These are phyloP conservation scores for Scomber colias DNA, from an alignment of 2,113 vertebrate genomes.

Conservation along the genomic window DNA sequence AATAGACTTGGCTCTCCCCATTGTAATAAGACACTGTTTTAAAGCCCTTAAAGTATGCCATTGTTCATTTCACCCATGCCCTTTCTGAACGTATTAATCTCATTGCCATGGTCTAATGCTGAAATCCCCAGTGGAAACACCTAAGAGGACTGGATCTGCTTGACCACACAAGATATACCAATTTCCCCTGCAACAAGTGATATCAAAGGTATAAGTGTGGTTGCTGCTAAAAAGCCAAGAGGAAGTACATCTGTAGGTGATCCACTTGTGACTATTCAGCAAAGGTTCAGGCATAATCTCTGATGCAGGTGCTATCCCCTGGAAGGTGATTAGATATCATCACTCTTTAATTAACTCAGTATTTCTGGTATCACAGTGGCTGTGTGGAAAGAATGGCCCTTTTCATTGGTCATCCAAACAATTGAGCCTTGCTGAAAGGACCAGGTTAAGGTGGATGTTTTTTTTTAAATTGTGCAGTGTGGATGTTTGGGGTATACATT, in stretches of 20 bases:
- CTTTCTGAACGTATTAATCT: constrained; percentile 78
- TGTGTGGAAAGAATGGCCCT: constrained; percentile 75
- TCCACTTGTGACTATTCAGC: constrained; percentile 46
- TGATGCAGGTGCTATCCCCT: constrained; percentile 72
- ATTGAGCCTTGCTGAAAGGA: constrained; percentile 71
- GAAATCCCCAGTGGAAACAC: constrained; percentile 77
- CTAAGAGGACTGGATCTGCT: constrained; percentile 63
- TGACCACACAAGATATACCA: constrained; percentile 73
- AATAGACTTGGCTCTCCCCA: constrained; percentile 53
- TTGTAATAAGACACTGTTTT: constrained; percentile 79
- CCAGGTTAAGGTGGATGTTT: constrained; percentile 62
- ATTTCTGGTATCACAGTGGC: constrained; percentile 69
- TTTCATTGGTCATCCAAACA: constrained; percentile 71
- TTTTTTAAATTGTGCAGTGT: constrained; percentile 34
- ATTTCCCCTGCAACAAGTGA: constrained; percentile 45
- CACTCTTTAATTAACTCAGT: constrained; percentile 82
- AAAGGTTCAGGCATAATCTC: constrained; percentile 37
- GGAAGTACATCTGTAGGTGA: constrained; percentile 66
- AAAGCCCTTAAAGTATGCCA: constrained; percentile 80
- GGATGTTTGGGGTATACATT: constrained; percentile 21
- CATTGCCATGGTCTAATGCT: constrained; percentile 70
- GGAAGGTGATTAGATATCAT: constrained; percentile 82
- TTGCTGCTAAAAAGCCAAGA: constrained; percentile 35
- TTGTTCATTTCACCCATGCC: constrained; percentile 75
- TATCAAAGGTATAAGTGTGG: constrained; percentile 56